Evolutionary conservation across 1,140 invertebrate species (phyloP).

Genomic region (Caenorhabditis latens): DNA sequence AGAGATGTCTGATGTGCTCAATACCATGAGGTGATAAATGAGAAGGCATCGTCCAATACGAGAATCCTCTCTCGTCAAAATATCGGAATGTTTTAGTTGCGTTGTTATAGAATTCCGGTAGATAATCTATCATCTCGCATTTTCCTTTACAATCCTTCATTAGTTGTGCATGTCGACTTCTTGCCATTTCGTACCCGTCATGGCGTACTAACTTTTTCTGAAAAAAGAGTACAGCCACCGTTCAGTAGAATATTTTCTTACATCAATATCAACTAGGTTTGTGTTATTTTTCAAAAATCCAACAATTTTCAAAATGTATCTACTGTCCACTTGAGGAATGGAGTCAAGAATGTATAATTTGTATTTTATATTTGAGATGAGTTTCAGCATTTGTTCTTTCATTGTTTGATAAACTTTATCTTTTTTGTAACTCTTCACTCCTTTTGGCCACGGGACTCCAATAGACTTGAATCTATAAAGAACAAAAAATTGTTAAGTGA

Average conservation of each 20-base stretch:
- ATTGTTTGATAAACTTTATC: neutral
- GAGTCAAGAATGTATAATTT: conserved; percentile 6
- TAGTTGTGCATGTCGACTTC: neutral
- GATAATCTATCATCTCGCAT: conserved; percentile 6
- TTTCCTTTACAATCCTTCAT: neutral
- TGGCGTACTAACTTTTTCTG: neutral
- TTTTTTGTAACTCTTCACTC: neutral
- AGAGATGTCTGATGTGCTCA: neutral
- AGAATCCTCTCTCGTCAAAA: neutral
- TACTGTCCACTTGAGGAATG: neutral
- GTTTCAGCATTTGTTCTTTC: conserved; percentile 3
- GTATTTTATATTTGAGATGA: neutral
- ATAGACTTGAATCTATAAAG: conserved; percentile 1
- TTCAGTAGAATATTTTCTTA: neutral
- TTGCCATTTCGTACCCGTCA: neutral
- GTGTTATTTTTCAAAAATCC: neutral
- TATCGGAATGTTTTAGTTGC: neutral
- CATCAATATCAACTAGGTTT: neutral
- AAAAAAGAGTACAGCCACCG: neutral
- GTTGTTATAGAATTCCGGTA: conserved; percentile 1
- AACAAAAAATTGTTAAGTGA: neutral
- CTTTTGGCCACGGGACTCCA: neutral
- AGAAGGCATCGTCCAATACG: neutral
- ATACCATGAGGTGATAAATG: conserved; percentile 18
- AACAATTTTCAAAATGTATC: neutral